Conservation (phyloP, 2,113 vertebrate species). For the Ornithorhynchus anatinus region DNA sequence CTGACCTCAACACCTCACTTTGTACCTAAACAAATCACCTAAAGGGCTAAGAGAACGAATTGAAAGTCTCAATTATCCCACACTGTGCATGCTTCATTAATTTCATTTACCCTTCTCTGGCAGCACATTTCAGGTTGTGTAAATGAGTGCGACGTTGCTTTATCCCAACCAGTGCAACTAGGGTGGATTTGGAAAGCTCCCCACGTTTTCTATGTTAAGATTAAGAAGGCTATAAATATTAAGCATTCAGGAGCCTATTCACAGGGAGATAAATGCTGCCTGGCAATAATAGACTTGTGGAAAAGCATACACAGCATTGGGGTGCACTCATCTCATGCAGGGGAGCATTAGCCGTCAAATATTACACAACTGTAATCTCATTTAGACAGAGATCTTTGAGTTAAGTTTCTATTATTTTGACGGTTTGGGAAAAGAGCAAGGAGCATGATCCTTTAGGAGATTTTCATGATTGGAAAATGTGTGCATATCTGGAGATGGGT, state of each 20-base stretch:
- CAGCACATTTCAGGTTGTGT: neutral
- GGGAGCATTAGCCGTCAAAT: conserved; percentile 2
- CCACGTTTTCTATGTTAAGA: neutral
- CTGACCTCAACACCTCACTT: too few relatives aligned
- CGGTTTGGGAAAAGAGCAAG: neutral
- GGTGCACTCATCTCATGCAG: neutral
- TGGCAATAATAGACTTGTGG: neutral
- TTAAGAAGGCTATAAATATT: neutral
- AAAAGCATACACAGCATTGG: neutral
- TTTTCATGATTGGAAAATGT: neutral
- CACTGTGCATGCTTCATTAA: neutral
- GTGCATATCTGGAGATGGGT: neutral
- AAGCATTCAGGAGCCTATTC: neutral
- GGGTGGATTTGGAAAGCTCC: conserved; percentile 9
- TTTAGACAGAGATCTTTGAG: neutral
- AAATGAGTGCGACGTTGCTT: neutral
- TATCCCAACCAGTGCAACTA: conserved; percentile 3
- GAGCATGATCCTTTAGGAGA: neutral
- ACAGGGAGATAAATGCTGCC: neutral
- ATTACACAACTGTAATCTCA: neutral
- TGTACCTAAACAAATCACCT: too few relatives aligned
- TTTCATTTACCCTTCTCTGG: conserved; percentile 21
- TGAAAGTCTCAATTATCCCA: too few relatives aligned
- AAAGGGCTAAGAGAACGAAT: too few relatives aligned
- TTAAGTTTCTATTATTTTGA: conserved; percentile 22